These are phyloP conservation scores for Tetrao urogallus DNA, from an alignment of 2,113 vertebrate species.

Conservation along the genomic window DNA sequence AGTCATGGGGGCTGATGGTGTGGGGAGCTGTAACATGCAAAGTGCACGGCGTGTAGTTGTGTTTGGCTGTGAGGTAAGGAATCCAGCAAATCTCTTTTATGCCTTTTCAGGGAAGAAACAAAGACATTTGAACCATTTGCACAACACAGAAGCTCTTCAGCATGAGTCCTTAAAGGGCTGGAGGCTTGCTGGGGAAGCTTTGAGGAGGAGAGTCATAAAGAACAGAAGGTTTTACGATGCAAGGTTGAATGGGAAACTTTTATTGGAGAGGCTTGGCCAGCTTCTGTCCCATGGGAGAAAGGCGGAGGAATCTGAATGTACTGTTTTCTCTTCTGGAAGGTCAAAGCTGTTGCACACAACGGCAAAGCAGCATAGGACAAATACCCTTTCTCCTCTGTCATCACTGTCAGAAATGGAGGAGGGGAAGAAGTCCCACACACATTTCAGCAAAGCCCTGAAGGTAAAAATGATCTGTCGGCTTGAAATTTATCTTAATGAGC, in stretches of 20 bases:
- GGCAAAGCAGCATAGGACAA: not conserved
- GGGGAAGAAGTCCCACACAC: constrained; percentile 9
- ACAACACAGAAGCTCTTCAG: not conserved
- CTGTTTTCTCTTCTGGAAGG: constrained; percentile 23
- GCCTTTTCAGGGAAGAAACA: constrained; percentile 33
- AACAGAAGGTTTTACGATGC: not conserved
- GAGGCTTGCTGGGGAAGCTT: constrained; percentile 25
- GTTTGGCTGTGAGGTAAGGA: not conserved
- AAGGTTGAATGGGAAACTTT: constrained; percentile 10
- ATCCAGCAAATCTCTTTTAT: constrained; percentile 3
- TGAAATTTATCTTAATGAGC: constrained; percentile 79
- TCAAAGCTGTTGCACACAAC: constrained; percentile 44
- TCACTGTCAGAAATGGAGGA: not conserved
- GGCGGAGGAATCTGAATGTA: not conserved
- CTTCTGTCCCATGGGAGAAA: not conserved
- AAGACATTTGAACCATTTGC: not conserved
- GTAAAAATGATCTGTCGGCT: constrained; percentile 72
- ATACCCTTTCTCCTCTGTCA: not conserved
- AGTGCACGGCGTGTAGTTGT: not conserved
- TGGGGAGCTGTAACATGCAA: not conserved
- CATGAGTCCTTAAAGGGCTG: not conserved
- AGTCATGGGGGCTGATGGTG: not conserved
- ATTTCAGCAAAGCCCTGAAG: constrained; percentile 70
- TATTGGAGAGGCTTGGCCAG: not conserved
- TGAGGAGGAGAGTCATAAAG: constrained; percentile 22